Conservation (phyloP, 2,888 invertebrate species). For the Philereme transversata region DNA sequence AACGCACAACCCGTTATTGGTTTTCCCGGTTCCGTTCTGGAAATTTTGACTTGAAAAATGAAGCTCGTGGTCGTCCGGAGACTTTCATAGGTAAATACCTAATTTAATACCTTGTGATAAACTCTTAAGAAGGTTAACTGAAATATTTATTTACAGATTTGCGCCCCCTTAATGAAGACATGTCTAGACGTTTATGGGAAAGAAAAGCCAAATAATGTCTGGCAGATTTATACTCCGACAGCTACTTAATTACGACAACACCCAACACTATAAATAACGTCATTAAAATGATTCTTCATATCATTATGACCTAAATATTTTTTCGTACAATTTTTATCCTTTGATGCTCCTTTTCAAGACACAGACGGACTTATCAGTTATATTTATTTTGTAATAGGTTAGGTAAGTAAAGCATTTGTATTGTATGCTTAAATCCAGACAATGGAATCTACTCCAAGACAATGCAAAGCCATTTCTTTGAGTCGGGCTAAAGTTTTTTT, state of each 20-base stretch:
- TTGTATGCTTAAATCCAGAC: conserved; percentile 19
- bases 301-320: not conserved
- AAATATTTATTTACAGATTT: conserved; percentile 56
- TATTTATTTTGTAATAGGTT: conserved; percentile 20
- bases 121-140: not conserved
- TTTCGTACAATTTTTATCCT: not conserved
- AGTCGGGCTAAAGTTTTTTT: conserved; percentile 19
- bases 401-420: conserved; percentile 16
- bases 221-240: conserved; percentile 71
- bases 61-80: no score
- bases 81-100: no score
- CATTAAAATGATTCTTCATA: not conserved
- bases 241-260: conserved; percentile 28
- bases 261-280: not conserved
- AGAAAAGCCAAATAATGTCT: conserved; percentile 68
- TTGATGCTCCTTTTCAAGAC: conserved; percentile 3
- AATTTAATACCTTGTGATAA: no score
- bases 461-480: conserved; percentile 23
- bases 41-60: no score
- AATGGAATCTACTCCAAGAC: conserved; percentile 21
- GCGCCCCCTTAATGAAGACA: conserved; percentile 68
- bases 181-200: conserved; percentile 71
- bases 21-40: no score
- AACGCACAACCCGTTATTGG: no score
- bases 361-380: conserved; percentile 8